These are phyloP conservation scores for Corvus hawaiiensis DNA, from an alignment of 2,113 vertebrate species.

Conservation along the genomic window DNA sequence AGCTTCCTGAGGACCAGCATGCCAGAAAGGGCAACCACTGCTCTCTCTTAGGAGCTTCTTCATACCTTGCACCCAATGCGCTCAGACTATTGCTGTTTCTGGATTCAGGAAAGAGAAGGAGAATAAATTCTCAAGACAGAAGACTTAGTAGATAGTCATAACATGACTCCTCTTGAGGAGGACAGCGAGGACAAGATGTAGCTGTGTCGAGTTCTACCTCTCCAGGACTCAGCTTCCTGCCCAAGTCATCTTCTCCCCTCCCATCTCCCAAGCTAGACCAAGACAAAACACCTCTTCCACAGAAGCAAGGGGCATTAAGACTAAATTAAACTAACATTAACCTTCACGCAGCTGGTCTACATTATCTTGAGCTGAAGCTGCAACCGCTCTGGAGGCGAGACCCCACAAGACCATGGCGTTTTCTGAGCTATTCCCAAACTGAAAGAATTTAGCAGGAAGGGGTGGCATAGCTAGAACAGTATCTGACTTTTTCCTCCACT, in stretches of 20 bases:
- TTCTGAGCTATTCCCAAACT: neutral
- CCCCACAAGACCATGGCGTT: accelerated
- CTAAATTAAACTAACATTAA: neutral
- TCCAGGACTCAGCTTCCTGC: neutral
- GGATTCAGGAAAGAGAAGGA: neutral
- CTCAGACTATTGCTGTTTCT: accelerated
- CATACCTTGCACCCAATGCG: accelerated
- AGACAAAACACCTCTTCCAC: neutral
- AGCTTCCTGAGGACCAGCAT: neutral
- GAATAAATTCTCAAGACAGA: neutral
- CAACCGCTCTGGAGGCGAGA: accelerated
- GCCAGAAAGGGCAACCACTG: neutral
- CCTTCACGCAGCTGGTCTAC: neutral
- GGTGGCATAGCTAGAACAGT: neutral
- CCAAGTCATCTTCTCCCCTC: accelerated
- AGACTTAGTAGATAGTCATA: neutral
- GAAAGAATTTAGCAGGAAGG: neutral
- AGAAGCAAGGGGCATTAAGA: neutral
- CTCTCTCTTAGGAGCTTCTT: neutral
- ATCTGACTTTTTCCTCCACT: neutral
- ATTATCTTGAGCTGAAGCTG: neutral
- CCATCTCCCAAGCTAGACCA: neutral
- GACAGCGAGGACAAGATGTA: neutral
- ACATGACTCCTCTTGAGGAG: neutral
- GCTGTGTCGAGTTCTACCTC: accelerated